These are phyloP conservation scores for Bombus superbus DNA, from an alignment of 1,140 invertebrate genomes.

Conservation along the genomic window DNA sequence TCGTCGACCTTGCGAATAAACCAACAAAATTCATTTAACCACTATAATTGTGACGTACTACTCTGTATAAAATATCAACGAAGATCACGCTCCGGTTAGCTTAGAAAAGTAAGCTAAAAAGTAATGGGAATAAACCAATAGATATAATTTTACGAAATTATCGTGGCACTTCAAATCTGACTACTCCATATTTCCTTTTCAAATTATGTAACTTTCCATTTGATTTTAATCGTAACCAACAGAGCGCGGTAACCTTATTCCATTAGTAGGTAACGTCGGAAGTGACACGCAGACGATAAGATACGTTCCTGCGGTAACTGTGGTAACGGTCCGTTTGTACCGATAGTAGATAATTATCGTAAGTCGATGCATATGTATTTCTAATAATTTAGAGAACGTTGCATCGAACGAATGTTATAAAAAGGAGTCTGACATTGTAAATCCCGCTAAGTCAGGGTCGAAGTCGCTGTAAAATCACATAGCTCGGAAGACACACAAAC, in stretches of 20 bases:
- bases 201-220: no score
- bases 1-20: background rate
- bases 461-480: background rate
- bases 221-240: no score
- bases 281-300: background rate
- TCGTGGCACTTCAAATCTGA: no score
- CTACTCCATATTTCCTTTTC: no score
- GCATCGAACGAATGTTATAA: no score
- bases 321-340: background rate
- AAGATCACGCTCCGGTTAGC: background rate
- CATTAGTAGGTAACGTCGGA: background rate
- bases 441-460: background rate
- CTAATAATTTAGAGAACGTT: no score
- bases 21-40: background rate
- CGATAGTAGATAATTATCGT: background rate
- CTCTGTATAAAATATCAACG: background rate
- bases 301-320: background rate
- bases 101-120: no score
- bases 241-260: background rate
- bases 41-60: background rate
- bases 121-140: no score
- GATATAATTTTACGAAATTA: no score
- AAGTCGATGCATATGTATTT: background rate
- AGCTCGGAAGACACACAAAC: no score
- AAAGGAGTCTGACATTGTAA: no score